These are phyloP conservation scores for Lethrus apterus DNA, from an alignment of 1,140 invertebrate species.

Conservation along the genomic window DNA sequence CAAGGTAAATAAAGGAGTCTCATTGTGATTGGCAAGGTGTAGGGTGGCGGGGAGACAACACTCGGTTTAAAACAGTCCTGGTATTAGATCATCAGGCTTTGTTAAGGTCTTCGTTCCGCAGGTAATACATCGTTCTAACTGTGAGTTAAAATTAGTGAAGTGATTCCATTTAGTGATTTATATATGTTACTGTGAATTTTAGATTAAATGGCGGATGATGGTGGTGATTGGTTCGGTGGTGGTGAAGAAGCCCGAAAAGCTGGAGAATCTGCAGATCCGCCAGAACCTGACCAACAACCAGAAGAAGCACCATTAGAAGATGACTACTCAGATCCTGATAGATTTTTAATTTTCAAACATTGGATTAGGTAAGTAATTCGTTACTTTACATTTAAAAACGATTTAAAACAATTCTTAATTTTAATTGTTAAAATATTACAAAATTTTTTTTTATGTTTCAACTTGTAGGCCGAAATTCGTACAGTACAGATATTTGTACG, in stretches of 20 bases:
- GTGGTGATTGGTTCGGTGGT: slow-evolving; percentile 24
- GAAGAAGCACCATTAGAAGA: slow-evolving; percentile 34
- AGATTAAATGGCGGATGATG: slow-evolving; percentile 21
- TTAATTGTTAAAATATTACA: slow-evolving; percentile 12
- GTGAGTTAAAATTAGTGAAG: slow-evolving; percentile 9
- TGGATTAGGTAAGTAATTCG: slow-evolving; percentile 56
- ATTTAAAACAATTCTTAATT: neutral
- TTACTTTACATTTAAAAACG: slow-evolving; percentile 12
- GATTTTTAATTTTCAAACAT: slow-evolving; percentile 56
- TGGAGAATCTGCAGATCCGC: slow-evolving; percentile 18
- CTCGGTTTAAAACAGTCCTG: slow-evolving; percentile 28
- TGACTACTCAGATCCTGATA: slow-evolving; percentile 47
- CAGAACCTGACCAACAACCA: slow-evolving; percentile 31
- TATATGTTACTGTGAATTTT: neutral
- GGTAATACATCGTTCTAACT: slow-evolving; percentile 10
- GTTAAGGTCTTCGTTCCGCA: slow-evolving; percentile 21
- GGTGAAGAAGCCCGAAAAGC: slow-evolving; percentile 37
- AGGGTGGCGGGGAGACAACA: slow-evolving; percentile 21
- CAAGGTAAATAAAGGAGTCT: slow-evolving; percentile 6
- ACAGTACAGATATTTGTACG: slow-evolving; percentile 74
- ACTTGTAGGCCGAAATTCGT: slow-evolving; percentile 61
- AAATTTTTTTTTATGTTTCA: slow-evolving; percentile 10
- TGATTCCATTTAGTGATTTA: neutral
- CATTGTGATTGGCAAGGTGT: slow-evolving; percentile 38
- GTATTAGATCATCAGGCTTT: slow-evolving; percentile 25